Conservation (phyloP, 2,113 vertebrate genomes). For the Myanophis thanlyinensis region DNA sequence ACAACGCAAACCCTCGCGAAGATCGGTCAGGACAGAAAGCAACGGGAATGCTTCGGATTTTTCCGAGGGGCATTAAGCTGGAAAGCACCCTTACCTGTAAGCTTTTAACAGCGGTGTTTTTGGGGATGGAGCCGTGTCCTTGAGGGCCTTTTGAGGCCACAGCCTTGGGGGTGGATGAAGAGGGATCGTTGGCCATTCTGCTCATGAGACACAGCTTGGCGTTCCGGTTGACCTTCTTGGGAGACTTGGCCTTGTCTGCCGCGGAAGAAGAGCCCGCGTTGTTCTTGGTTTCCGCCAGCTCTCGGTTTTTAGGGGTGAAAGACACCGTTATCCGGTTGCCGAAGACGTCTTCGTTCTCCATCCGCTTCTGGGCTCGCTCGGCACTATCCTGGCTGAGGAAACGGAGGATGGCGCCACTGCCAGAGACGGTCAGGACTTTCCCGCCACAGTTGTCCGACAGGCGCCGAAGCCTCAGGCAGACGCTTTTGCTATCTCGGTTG, state of each 20-base stretch:
- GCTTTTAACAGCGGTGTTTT: slow-evolving; percentile 86
- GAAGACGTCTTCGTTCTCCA: slow-evolving; percentile 98
- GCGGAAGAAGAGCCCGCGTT: slow-evolving; percentile 66
- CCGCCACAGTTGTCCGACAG: slow-evolving; percentile 97
- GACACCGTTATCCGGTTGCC: slow-evolving; percentile 90
- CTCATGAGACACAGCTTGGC: slow-evolving; percentile 77
- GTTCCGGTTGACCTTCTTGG: slow-evolving; percentile 84
- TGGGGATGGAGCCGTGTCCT: slow-evolving; percentile 70
- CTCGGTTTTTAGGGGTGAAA: slow-evolving; percentile 81
- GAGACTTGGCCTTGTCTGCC: slow-evolving; percentile 85
- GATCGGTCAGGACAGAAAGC: neutral
- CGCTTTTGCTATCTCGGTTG: slow-evolving; percentile 88
- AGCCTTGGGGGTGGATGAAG: slow-evolving; percentile 75
- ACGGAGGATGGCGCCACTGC: slow-evolving; percentile 87
- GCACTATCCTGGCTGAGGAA: slow-evolving; percentile 89
- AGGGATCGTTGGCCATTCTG: slow-evolving; percentile 77
- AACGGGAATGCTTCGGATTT: neutral
- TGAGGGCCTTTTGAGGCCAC: slow-evolving; percentile 78
- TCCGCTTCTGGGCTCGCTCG: slow-evolving; percentile 89
- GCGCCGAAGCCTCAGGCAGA: slow-evolving; percentile 90
- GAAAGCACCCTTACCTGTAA: slow-evolving; percentile 71
- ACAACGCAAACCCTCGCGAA: neutral
- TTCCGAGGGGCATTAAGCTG: too few relatives aligned
- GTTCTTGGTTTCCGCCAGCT: slow-evolving; percentile 71
- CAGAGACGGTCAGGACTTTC: slow-evolving; percentile 90